Evolutionary conservation across 2,113 vertebrate genomes (phyloP).

Genomic region (Piliocolobus tephrosceles): DNA sequence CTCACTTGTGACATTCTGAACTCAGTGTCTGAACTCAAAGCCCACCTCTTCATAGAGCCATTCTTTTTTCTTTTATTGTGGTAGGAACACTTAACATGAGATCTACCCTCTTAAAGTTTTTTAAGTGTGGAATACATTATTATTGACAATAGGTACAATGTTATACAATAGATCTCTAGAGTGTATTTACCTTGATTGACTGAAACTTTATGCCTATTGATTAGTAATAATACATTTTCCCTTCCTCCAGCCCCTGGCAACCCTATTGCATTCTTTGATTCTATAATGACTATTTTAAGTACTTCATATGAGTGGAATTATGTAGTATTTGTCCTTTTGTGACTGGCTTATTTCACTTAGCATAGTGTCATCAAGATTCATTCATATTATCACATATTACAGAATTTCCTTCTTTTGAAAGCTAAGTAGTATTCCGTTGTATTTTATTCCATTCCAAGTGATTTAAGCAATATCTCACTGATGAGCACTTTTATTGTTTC

Average conservation of each 20-base stretch:
- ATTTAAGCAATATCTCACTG: background rate
- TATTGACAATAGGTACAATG: background rate
- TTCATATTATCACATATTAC: background rate
- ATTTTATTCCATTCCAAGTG: background rate
- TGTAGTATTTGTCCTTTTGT: background rate
- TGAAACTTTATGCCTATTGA: background rate
- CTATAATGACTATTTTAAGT: background rate
- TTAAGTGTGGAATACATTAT: too few relatives aligned
- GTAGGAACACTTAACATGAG: background rate
- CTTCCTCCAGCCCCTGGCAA: background rate
- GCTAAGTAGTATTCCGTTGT: background rate
- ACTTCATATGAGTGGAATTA: background rate
- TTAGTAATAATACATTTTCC: background rate
- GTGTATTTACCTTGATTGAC: background rate
- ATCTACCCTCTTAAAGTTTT: background rate
- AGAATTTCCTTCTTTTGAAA: background rate
- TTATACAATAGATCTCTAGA: background rate
- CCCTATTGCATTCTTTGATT: background rate
- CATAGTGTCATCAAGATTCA: background rate
- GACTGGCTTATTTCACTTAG: background rate
- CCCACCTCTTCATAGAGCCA: background rate
- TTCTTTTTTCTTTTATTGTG: background rate
- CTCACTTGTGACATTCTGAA: background rate
- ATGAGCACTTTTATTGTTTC: background rate
- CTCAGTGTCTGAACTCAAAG: background rate